Evolutionary conservation across 2,113 vertebrate species (phyloP).

Genomic region (Sturnira hondurensis): DNA sequence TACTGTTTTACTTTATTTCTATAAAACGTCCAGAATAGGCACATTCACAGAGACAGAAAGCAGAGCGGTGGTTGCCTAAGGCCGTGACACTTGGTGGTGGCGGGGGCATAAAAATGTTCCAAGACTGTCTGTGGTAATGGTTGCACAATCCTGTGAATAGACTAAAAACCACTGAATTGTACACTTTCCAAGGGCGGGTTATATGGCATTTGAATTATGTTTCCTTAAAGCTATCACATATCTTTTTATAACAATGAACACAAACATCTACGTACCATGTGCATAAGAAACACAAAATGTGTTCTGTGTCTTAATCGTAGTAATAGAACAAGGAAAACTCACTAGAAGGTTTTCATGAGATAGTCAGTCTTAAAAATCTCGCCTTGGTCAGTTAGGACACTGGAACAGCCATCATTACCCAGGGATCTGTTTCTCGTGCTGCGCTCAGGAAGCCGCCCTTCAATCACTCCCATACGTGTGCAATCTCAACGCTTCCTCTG

Average conservation of each 20-base stretch:
- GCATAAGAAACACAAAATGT: background rate
- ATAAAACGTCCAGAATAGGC: background rate
- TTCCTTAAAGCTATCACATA: background rate
- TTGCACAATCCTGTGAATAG: background rate
- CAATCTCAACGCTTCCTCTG: background rate
- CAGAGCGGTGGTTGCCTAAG: too few relatives aligned
- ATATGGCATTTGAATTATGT: background rate
- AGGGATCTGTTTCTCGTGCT: background rate
- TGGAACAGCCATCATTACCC: background rate
- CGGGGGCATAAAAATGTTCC: background rate
- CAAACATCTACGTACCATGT: background rate
- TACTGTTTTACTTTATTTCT: background rate
- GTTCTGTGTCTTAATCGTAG: background rate
- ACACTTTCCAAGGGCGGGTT: background rate
- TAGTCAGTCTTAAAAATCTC: background rate
- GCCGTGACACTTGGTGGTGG: too few relatives aligned
- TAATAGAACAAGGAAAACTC: background rate
- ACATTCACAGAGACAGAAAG: background rate
- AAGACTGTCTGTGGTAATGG: background rate
- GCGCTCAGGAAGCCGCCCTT: background rate
- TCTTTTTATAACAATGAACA: background rate
- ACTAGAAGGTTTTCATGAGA: background rate
- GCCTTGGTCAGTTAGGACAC: background rate
- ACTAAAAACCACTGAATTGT: background rate
- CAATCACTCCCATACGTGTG: background rate